Percentiles rank a stretch among this genome's conserved stretches.
Evolutionary conservation across 1,140 invertebrate species (phyloP).

Genomic region (Polypedilum vanderplanki): DNA sequence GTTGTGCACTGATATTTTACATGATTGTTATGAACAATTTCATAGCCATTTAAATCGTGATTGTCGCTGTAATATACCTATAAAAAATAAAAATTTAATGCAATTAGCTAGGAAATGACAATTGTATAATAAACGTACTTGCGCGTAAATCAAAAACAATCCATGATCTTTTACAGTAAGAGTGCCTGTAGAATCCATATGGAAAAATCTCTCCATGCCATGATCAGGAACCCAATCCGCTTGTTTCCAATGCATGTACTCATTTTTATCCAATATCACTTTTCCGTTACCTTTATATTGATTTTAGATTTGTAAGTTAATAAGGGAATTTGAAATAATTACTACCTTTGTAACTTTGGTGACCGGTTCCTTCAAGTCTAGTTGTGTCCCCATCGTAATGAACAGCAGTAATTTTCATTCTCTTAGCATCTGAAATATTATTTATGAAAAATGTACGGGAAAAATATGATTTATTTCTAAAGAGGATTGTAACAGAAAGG

Average conservation of each 20-base stretch:
- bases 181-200: not conserved
- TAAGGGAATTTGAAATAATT: not conserved
- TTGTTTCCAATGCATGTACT: conserved; percentile 15
- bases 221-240: not conserved
- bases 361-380: not conserved
- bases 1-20: conserved; percentile 49
- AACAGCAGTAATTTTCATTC: not conserved
- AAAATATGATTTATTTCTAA: not conserved
- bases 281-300: not conserved
- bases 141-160: not conserved
- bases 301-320: not conserved
- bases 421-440: not conserved
- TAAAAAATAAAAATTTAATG: not conserved
- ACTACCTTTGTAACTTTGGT: not conserved
- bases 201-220: conserved; percentile 16
- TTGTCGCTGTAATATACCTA: conserved; percentile 18
- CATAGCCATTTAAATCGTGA: conserved; percentile 4
- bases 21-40: conserved; percentile 35
- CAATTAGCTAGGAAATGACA: not conserved
- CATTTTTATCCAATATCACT: conserved; percentile 11
- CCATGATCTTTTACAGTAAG: not conserved
- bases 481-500: not conserved
- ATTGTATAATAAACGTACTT: conserved; percentile 9
- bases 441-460: not conserved
- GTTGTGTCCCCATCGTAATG: not conserved